These are phyloP conservation scores for Sphenodon punctatus DNA, from an alignment of 2,797 vertebrate genomes.

Conservation along the genomic window DNA sequence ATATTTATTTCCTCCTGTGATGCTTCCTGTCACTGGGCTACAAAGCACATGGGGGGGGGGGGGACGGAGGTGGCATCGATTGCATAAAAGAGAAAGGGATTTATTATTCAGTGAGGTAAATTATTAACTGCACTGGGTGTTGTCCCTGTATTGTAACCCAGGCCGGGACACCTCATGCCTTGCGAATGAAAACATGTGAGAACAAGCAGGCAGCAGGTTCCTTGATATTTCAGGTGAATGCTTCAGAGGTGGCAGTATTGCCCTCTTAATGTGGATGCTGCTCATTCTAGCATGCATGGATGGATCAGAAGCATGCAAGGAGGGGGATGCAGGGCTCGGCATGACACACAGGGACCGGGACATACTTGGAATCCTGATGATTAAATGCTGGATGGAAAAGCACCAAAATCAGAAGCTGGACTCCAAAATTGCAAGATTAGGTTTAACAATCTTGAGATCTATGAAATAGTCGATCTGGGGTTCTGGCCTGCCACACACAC, in stretches of 20 bases:
- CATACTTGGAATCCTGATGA: neutral
- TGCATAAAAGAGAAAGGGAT: neutral
- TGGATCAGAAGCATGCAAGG: neutral
- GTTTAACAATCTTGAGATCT: too few relatives aligned
- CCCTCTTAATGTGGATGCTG: neutral
- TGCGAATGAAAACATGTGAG: neutral
- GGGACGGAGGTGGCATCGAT: neutral
- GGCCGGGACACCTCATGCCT: neutral
- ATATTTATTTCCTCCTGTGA: slow-evolving; percentile 27
- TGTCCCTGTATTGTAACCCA: neutral
- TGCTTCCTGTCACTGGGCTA: slow-evolving; percentile 26
- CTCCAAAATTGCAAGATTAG: too few relatives aligned
- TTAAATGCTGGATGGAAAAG: neutral
- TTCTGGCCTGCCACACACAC: too few relatives aligned
- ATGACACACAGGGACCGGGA: rapidly evolving
- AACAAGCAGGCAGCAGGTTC: neutral
- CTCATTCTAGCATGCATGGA: neutral
- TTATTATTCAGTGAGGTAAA: neutral
- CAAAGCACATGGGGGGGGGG: neutral
- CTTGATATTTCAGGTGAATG: neutral
- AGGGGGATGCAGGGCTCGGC: neutral
- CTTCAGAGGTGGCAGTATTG: neutral
- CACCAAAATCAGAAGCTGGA: neutral
- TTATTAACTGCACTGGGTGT: neutral
- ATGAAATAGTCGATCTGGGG: too few relatives aligned